Conservation (phyloP, 35 echinoderm and acorn worm genomes). For the Chiridota heheva region DNA sequence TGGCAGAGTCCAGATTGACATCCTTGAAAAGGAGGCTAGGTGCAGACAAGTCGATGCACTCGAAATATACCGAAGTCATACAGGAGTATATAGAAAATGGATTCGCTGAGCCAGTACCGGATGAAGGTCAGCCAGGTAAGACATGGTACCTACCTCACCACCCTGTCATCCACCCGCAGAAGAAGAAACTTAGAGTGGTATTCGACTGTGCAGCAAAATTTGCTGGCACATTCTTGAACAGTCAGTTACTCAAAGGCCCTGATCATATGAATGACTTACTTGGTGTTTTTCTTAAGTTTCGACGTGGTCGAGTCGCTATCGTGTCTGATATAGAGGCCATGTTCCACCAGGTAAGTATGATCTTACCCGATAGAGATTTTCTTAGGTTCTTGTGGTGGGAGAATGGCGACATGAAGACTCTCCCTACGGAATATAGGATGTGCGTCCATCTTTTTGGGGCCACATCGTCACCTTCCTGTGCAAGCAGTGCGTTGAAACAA, state of each 20-base stretch:
- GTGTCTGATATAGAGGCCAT: slow-evolving; percentile 46
- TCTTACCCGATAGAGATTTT: slow-evolving; percentile 4
- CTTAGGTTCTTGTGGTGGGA: slow-evolving; percentile 45
- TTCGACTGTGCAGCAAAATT: slow-evolving; percentile 43
- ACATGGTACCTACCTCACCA: slow-evolving; percentile 63
- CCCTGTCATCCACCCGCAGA: slow-evolving; percentile 49
- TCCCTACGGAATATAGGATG: slow-evolving; percentile 36
- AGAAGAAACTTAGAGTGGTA: slow-evolving; percentile 43
- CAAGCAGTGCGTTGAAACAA: slow-evolving; percentile 40
- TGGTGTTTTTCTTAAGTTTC: slow-evolving; percentile 23
- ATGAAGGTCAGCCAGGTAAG: slow-evolving; percentile 14
- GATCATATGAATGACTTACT: slow-evolving; percentile 39
- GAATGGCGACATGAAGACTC: not conserved
- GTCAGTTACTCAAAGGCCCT: slow-evolving; percentile 26
- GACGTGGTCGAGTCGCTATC: slow-evolving; percentile 6
- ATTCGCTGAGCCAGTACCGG: slow-evolving; percentile 36
- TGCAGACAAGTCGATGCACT: slow-evolving; percentile 6
- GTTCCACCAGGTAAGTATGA: slow-evolving; percentile 30
- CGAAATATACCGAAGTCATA: slow-evolving; percentile 42
- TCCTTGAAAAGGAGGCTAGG: slow-evolving; percentile 12
- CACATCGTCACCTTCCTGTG: slow-evolving; percentile 50
- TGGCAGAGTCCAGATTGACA: slow-evolving; percentile 28
- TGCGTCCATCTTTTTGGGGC: slow-evolving; percentile 58
- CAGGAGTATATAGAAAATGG: slow-evolving; percentile 16
- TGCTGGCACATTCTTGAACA: slow-evolving; percentile 25